Base-by-base conservation (phyloP, 1,140 invertebrate genomes). In the Drosophila nikananu region DNA sequence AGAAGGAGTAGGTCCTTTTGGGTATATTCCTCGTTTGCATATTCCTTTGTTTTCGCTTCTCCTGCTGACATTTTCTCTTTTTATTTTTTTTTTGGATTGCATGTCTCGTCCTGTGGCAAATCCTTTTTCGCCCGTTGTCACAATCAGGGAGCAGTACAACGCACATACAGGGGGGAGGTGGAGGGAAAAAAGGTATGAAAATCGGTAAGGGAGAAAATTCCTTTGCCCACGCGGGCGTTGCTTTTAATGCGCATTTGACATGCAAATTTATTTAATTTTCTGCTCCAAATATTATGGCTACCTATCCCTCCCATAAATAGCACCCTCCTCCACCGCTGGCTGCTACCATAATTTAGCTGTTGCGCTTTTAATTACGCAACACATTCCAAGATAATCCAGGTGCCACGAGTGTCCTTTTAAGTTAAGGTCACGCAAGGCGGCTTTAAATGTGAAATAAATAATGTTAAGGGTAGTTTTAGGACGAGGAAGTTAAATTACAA, bases 211-310 rank as follows among this genome's bases (percentile, higher is more conserved):
- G 25, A 12, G 23, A 49, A 63, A 57, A 65, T 55, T 68, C 61
- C 41, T 68, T 67, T 54, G 17, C 25, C 39, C 57, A 54, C 49
- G 51, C 57, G 61, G 44, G 54, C 58, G 59, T 35, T 73, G 73
- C 70, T 72, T 66, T 89, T 90, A 90, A 89, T 84, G 86, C 79
- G 86, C 81, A 84, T 89, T 89, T 89, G 81, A 89, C 86, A 89
- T 90, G 86, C 86, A 89, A 89, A 89, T 89, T 89, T 90, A 90
- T 89, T 89, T 89, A 90, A 89, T 89, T 89, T 89, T 89, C 86
- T 89, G 86, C 86, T 84, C 80, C 71, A 81, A 89, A 83, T 83
- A 62, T 51, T 77, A 77, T 58, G 54, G 44, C 41, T 39, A 64
- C 71, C 79, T 57, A 60, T 41, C 46, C 42, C 13, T 42, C 10